These are phyloP conservation scores for Typhlichthys eigenmanni DNA, from an alignment of 2,797 vertebrate species.

Conservation along the genomic window DNA sequence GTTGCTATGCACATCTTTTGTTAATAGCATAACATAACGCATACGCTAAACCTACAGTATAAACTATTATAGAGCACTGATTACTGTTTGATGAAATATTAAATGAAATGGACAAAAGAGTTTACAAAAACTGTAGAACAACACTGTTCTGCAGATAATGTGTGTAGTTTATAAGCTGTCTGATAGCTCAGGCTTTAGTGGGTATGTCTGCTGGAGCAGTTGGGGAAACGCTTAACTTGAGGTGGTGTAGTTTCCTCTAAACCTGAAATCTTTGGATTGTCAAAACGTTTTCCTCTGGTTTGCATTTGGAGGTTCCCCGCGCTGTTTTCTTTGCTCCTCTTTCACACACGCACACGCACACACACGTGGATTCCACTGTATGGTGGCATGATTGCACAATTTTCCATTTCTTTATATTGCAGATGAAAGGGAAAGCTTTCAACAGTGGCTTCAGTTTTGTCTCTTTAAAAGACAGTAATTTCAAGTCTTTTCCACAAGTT, in stretches of 20 bases:
- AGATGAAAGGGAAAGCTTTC: conserved; percentile 21
- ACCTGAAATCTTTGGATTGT: conserved; percentile 44
- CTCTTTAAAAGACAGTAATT: neutral
- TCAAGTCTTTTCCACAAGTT: no score
- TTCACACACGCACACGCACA: conserved; percentile 8
- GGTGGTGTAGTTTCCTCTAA: conserved; percentile 22
- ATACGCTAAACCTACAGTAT: neutral
- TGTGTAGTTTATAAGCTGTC: conserved; percentile 6
- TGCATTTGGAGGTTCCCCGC: conserved; percentile 31
- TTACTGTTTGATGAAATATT: neutral
- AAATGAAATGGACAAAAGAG: no score
- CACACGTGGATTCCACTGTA: conserved; percentile 26
- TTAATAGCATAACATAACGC: neutral
- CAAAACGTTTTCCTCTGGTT: conserved; percentile 43
- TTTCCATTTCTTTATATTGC: conserved; percentile 39
- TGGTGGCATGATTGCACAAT: conserved; percentile 38
- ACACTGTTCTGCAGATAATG: neutral
- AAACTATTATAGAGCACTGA: neutral
- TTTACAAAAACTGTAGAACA: no score
- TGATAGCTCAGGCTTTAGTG: conserved; percentile 20
- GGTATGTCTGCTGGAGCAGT: conserved; percentile 26
- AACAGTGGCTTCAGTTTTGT: conserved; percentile 11
- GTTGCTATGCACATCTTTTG: no score
- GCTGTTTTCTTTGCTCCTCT: conserved; percentile 9
- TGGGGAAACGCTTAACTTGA: conserved; percentile 20